Base-by-base conservation (phyloP, 2,797 vertebrate species). In the Semaprochilodus insignis region DNA sequence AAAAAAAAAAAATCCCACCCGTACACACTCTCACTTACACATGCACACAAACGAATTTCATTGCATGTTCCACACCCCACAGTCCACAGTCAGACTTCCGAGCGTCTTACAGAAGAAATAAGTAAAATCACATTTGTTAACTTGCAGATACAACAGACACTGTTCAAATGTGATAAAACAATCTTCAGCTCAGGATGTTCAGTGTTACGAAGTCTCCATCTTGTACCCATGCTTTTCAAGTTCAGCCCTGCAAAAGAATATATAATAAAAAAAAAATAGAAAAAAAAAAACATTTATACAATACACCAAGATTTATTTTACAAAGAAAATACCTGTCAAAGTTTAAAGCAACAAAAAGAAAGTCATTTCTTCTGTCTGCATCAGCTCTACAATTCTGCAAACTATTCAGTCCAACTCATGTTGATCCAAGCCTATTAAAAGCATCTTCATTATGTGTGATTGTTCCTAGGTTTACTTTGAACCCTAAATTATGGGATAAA, bases 201-300 rank as follows among this genome's bases (percentile, higher is more conserved):
- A 86, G 75, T 79, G 85, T 93, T 99, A 99, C 4, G 98, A 98
- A 0, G 97, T 99, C 95, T 99, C 98, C 98, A 99, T 99, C 93
- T 99, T 99, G 94, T 98, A 99, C 85, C 98, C 97, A 77, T 99
- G 97, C 91, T 99, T 99, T 94, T 99, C 98, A 90, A 99, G 92
- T 93, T 99, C 98, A 85, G 97, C 97, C 93, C 98, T 99, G 92
- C 54, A 85, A 77, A 88, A 85, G 90, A 78, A 85, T n/a, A n/a
- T n/a, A n/a, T n/a, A 27, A 5, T 13, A 0, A 44, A 40, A 36
- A 75, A 2, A 65, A 0, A 44, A 10, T 0, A 3, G 5, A 4
- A 10, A 59, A 55, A 62, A 76, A 6, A 34, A 1, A 6, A 14
- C 13, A 51, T 27, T 74, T 36, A 71, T 34, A 7, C 0, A 3